Conservation (phyloP, 2,797 vertebrate species). For the Urophycis tenuis region DNA sequence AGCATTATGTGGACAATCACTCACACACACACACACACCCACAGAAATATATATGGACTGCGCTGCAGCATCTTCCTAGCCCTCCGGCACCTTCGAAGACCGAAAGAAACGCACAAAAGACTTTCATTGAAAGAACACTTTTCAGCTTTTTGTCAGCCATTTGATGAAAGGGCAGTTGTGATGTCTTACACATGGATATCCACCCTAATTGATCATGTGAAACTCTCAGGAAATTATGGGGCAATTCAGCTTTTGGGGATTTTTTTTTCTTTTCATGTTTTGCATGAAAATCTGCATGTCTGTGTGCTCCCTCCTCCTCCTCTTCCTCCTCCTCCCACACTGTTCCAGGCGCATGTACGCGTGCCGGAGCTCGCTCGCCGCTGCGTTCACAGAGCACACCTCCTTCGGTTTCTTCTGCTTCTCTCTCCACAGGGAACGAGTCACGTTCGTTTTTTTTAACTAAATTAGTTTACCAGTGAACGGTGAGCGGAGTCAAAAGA, state of each 20-base stretch:
- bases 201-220: constrained; percentile 37
- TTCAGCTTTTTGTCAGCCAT: constrained; percentile 56
- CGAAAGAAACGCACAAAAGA: constrained; percentile 33
- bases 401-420: constrained; percentile 31
- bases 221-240: constrained; percentile 61
- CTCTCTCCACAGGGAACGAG: constrained; percentile 5
- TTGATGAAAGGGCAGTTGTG: constrained; percentile 40
- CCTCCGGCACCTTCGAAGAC: constrained; percentile 17
- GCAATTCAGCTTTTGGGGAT: constrained; percentile 41
- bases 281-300: constrained; percentile 34
- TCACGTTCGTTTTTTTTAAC: neutral
- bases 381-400: constrained; percentile 39
- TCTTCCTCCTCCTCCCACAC: neutral
- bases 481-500: constrained; percentile 23
- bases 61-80: constrained; percentile 30
- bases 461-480: constrained; percentile 24
- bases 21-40: constrained; percentile 34
- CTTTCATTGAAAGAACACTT: constrained; percentile 44
- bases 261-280: constrained; percentile 25
- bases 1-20: constrained; percentile 1
- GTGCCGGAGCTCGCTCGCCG: constrained; percentile 24
- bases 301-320: constrained; percentile 23
- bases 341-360: constrained; percentile 38
- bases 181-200: constrained; percentile 34
- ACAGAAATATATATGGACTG: constrained; percentile 43